phyloP scores from a whole-genome alignment of 2,888 invertebrate species.

The Hypercompe scribonia region DNA sequence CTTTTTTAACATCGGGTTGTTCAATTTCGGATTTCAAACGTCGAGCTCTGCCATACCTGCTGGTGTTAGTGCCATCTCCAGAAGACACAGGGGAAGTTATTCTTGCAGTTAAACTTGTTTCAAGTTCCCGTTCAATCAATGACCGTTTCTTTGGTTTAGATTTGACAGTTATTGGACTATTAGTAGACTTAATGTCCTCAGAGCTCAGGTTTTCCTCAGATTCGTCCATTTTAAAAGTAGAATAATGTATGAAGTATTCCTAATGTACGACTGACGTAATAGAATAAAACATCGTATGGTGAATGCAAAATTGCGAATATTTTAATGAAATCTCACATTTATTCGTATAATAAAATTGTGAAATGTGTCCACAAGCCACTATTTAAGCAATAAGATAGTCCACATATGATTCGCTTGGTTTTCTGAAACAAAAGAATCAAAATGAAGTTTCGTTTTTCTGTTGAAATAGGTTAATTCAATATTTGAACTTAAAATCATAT shows the following conservation, averaged over 20 bases:
- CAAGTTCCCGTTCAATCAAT: constrained; percentile 77
- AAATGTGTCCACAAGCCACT: constrained; percentile 52
- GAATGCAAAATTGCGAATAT: constrained; percentile 45
- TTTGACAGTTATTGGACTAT: constrained; percentile 56
- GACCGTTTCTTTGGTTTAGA: constrained; percentile 78
- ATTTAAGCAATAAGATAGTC: constrained; percentile 56
- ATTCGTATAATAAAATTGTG: constrained; percentile 49
- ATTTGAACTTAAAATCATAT: constrained; percentile 59
- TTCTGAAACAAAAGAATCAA: constrained; percentile 83
- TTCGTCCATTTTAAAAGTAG: constrained; percentile 71
- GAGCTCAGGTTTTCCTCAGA: constrained; percentile 71
- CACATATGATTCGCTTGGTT: constrained; percentile 53
- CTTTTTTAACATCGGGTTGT: constrained; percentile 72
- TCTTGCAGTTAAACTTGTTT: constrained; percentile 76
- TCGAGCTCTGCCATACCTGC: constrained; percentile 88
- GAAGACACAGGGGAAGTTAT: constrained; percentile 71
- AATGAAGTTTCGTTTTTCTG: constrained; percentile 78
- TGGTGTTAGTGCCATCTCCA: constrained; percentile 71
- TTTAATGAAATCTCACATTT: constrained; percentile 49
- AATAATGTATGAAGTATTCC: constrained; percentile 37
- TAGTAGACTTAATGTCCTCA: constrained; percentile 60
- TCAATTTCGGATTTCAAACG: constrained; percentile 83
- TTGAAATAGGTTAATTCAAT: constrained; percentile 76
- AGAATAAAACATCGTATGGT: constrained; percentile 56
- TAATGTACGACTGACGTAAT: constrained; percentile 61